A percentile compares a stretch with the other conserved stretches of the same genome.
Evolutionary conservation across 2,888 invertebrate genomes (phyloP).

Genomic region (Heliconius sara): DNA sequence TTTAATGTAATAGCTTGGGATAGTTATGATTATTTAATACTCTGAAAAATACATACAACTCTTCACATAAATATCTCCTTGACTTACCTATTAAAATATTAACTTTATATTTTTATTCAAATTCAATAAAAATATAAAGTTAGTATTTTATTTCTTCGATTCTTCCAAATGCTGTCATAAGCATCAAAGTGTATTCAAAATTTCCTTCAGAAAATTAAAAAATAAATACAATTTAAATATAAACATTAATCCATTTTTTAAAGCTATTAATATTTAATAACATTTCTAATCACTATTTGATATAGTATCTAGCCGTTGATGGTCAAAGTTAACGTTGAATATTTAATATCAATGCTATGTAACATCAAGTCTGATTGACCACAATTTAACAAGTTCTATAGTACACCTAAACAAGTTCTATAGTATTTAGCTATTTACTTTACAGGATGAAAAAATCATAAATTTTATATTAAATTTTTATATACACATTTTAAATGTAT

Average conservation of each 20-base stretch:
- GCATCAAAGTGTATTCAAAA: neutral
- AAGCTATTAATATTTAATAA: neutral
- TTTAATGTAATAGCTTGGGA: constrained; percentile 1
- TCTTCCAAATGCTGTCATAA: no score
- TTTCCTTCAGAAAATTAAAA: neutral
- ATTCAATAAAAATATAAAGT: no score
- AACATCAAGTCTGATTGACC: neutral
- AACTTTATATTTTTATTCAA: no score
- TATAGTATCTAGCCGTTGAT: neutral
- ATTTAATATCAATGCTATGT: constrained; percentile 12
- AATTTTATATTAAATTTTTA: neutral
- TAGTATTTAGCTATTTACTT: neutral
- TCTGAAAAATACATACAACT: neutral
- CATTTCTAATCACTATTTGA: neutral
- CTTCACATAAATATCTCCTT: neutral
- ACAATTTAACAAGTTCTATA: constrained; percentile 10
- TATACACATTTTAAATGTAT: neutral
- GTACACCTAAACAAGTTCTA: neutral
- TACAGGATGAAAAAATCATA: neutral
- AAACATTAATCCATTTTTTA: neutral
- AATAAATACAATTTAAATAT: neutral
- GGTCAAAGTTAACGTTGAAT: constrained; percentile 16
- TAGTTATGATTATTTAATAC: constrained; percentile 15
- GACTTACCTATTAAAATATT: neutral
- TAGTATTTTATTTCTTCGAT: no score